Evolutionary conservation across 2,888 invertebrate genomes (phyloP).

Genomic region (Apodemia mormo): DNA sequence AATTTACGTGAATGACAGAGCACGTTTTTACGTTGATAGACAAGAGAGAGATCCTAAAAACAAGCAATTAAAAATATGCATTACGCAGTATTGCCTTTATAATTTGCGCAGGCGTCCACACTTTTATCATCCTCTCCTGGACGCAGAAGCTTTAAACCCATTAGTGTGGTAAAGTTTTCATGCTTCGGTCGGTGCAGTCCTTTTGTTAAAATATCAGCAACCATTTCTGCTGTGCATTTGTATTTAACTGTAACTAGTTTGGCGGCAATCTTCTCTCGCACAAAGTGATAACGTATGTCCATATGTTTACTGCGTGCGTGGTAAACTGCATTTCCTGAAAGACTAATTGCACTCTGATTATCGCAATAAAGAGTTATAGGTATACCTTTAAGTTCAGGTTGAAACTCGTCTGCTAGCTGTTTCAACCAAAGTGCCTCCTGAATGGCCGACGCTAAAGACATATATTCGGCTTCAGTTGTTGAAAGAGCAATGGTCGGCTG

Average conservation of each 20-base stretch:
- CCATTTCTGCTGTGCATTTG: slow-evolving; percentile 33
- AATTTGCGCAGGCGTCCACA: no score
- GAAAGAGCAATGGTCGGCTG: not conserved
- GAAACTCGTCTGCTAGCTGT: slow-evolving; percentile 30
- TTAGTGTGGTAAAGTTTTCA: slow-evolving; percentile 22
- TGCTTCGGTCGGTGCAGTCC: slow-evolving; percentile 35
- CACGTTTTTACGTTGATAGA: no score
- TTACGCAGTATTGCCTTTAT: no score
- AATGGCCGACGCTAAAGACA: not conserved
- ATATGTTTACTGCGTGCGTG: slow-evolving; percentile 28
- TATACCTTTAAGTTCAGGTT: slow-evolving; percentile 26
- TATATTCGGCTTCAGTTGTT: not conserved
- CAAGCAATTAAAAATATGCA: no score
- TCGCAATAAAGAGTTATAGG: slow-evolving; percentile 35
- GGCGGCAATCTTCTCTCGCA: slow-evolving; percentile 35
- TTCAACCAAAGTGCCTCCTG: slow-evolving; percentile 37
- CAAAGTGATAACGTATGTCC: slow-evolving; percentile 37
- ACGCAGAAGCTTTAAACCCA: no score
- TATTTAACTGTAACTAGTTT: slow-evolving; percentile 33
- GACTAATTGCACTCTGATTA: slow-evolving; percentile 40
- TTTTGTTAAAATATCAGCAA: slow-evolving; percentile 36
- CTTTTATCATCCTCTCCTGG: no score
- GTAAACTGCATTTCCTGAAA: slow-evolving; percentile 37
- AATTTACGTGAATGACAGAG: no score
- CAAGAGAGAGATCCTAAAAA: no score